These are phyloP conservation scores for Monoplex corrugatus DNA, from an alignment of 2,888 invertebrate genomes.

Conservation along the genomic window DNA sequence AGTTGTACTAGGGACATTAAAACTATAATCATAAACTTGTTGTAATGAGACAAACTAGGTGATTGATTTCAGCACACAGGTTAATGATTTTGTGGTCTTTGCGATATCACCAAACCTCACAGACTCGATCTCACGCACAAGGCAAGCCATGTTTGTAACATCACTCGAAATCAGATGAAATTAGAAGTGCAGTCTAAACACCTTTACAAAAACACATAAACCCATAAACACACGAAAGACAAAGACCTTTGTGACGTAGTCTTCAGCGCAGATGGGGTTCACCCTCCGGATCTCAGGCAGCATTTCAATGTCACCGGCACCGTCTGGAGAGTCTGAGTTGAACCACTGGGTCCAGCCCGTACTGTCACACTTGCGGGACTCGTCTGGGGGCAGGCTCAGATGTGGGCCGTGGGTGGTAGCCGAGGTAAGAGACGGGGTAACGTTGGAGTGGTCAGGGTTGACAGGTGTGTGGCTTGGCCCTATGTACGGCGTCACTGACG, in stretches of 20 bases:
- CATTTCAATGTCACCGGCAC: slow-evolving; percentile 66
- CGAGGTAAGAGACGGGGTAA: not conserved
- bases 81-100: too few relatives aligned
- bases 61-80: too few relatives aligned
- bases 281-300: slow-evolving; percentile 49
- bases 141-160: too few relatives aligned
- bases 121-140: not conserved
- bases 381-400: not conserved
- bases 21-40: too few relatives aligned
- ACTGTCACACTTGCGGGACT: slow-evolving; percentile 25
- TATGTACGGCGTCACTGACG: not conserved
- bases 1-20: too few relatives aligned
- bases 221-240: not conserved
- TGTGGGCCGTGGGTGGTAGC: not conserved
- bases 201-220: not conserved
- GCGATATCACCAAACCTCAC: not conserved
- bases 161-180: too few relatives aligned
- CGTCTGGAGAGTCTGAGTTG: slow-evolving; percentile 81
- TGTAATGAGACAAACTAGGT: too few relatives aligned
- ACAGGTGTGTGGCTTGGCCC: not conserved
- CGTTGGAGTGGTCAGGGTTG: not conserved
- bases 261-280: slow-evolving; percentile 40
- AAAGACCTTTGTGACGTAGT: slow-evolving; percentile 27
- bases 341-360: slow-evolving; percentile 91
- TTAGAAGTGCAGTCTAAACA: too few relatives aligned